Base-by-base conservation (phyloP, 2,888 invertebrate species). In the Apeira syringaria region DNA sequence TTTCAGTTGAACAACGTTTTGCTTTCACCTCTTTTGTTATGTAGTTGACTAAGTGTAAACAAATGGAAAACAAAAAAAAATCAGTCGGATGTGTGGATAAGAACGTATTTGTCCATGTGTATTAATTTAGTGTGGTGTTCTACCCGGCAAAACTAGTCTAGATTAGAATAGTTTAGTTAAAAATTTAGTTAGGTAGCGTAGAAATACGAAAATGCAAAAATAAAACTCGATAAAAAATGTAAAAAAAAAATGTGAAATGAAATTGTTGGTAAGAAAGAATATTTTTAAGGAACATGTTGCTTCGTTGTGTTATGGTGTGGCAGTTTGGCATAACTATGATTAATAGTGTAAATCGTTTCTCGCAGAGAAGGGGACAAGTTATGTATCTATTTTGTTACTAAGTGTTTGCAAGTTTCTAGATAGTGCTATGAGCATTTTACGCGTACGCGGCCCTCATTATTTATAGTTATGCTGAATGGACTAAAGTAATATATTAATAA, bases 231-330 rank as follows among this genome's bases (percentile, higher is more conserved):
- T 85, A 90, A 89, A 88, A 87, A 85, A 81, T 86, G n/a, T n/a
- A n/a, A n/a, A 90, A 88, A 90, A 90, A 88, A 86, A 90, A 87
- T 82, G 28, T 64, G 82, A 79, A 82, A 90, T 88, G 89, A 91
- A 91, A 90, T 91, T 91, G 91, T 91, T 88, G 87, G 86, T 91
- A 91, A 91, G 90, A 91, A 90, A 91, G 91, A 90, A 86, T 91
- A 91, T 92, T 92, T 92, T 92, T 91, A 91, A 88, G 87, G 88
- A 78, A 87, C 86, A 87, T 88, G 88, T 90, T 86, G 90, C 90
- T 88, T 89, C 83, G 85, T 89, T 89, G 82, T 83, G 86, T 90
- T 89, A 83, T 78, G 81, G 70, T 74, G 80, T 81, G 82, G 67
- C 79, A 17, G 81, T 90, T 89, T 85, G 88, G 90, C 90, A 87